phyloP scores from a whole-genome alignment of 1,140 invertebrate genomes.

The Drosophila pruinosa region DNA sequence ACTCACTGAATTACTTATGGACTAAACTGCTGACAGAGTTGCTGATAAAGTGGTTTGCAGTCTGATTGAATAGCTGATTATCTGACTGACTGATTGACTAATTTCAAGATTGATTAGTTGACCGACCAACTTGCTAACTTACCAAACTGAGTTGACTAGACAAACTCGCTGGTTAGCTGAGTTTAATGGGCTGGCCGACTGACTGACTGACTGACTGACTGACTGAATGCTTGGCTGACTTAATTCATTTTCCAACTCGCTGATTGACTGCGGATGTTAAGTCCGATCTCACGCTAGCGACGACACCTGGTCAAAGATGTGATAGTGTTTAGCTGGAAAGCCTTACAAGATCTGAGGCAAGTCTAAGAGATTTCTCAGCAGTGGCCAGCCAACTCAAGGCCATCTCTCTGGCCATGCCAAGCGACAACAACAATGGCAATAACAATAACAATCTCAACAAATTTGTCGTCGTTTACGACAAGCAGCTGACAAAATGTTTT shows the following conservation, averaged over 20 bases:
- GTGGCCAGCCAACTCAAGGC: slow-evolving; percentile 7
- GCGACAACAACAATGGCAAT: not conserved
- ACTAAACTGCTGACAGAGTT: not conserved
- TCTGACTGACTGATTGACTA: not conserved
- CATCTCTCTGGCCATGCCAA: not conserved
- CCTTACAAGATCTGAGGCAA: not conserved
- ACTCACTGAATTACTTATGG: not conserved
- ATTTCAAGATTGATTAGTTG: not conserved
- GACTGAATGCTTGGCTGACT: not conserved
- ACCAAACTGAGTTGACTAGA: not conserved
- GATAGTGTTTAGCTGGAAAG: slow-evolving; percentile 17
- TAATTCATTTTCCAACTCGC: not conserved
- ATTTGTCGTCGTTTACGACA: slow-evolving; percentile 8
- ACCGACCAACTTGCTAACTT: not conserved
- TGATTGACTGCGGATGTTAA: not conserved
- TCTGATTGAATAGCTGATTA: not conserved
- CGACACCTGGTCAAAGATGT: not conserved
- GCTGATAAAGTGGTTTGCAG: too few relatives aligned
- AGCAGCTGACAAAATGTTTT: slow-evolving; percentile 36
- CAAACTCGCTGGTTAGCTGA: not conserved
- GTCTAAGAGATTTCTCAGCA: slow-evolving; percentile 1
- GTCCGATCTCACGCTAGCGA: slow-evolving; percentile 16
- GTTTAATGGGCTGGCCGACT: too few relatives aligned
- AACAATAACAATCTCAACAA: slow-evolving; percentile 4
- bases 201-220: not conserved